These are phyloP conservation scores for Brevipalpus yothersi DNA, from an alignment of 1,140 invertebrate genomes.

Conservation along the genomic window DNA sequence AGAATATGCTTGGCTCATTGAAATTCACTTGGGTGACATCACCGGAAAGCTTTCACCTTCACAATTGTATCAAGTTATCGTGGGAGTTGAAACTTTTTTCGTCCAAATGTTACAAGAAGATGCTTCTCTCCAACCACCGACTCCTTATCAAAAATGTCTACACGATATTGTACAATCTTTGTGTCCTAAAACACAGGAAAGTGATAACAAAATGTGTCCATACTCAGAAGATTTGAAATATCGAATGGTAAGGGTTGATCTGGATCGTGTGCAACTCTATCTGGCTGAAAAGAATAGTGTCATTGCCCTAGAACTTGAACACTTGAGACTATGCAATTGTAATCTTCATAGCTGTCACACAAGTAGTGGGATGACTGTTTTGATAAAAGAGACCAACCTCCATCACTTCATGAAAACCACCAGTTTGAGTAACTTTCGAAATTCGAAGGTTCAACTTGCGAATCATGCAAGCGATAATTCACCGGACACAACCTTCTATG, in stretches of 20 bases:
- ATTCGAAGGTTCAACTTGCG: conserved; percentile 13
- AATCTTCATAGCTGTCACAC: conserved; percentile 78
- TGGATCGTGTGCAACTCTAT: conserved; percentile 75
- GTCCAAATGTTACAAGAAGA: conserved; percentile 63
- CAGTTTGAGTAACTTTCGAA: conserved; percentile 11
- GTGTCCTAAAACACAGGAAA: conserved; percentile 37
- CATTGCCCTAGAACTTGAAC: conserved; percentile 52
- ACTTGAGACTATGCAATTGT: conserved; percentile 62
- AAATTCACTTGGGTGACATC: conserved; percentile 30
- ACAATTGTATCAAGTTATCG: conserved; percentile 53
- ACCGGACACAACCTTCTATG: conserved; percentile 39
- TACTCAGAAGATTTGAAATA: conserved; percentile 80
- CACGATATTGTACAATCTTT: conserved; percentile 49
- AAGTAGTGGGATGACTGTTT: conserved; percentile 60
- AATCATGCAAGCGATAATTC: conserved; percentile 7
- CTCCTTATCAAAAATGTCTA: conserved; percentile 50
- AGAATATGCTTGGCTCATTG: conserved; percentile 75
- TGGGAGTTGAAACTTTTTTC: conserved; percentile 64
- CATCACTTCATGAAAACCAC: conserved; percentile 28
- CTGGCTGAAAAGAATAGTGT: conserved; percentile 66
- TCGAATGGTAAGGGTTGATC: conserved; percentile 60
- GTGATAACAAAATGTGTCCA: conserved; percentile 43
- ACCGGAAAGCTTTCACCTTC: conserved; percentile 26
- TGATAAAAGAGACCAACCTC: conserved; percentile 49
- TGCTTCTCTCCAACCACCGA: conserved; percentile 54